A percentile compares a stretch with the other conserved stretches of the same genome.
Evolutionary conservation across 2,888 invertebrate species (phyloP).

Genomic region (Pachliopta kotzebuea): DNA sequence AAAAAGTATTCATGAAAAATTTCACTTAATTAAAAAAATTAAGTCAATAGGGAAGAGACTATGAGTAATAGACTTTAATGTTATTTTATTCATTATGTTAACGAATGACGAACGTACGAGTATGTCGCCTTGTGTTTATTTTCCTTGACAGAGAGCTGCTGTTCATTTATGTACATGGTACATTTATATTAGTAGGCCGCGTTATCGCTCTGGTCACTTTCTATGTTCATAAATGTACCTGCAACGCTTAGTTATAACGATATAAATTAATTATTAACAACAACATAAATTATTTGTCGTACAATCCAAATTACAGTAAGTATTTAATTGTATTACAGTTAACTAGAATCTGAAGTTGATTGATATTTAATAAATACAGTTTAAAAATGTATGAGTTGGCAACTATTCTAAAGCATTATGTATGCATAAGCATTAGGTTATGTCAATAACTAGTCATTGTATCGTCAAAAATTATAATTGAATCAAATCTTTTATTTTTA

Average conservation of each 20-base stretch:
- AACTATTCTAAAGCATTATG: not conserved
- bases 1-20: not conserved
- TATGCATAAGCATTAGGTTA: not conserved
- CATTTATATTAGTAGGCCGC: constrained; percentile 14
- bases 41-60: not conserved
- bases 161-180: not conserved
- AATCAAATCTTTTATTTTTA: no score
- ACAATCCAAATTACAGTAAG: not conserved
- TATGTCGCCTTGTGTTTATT: constrained; percentile 12
- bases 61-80: not conserved
- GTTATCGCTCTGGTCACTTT: not conserved
- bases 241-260: not conserved
- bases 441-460: not conserved
- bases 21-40: not conserved
- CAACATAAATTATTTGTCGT: not conserved
- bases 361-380: not conserved
- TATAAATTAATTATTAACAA: not conserved
- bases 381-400: not conserved
- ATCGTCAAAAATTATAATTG: no score
- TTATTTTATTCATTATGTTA: not conserved
- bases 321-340: not conserved
- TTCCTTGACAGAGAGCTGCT: constrained; percentile 7
- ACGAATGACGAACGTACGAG: constrained; percentile 4
- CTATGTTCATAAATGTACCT: not conserved
- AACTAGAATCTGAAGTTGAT: not conserved